Conservation (phyloP, 2,888 invertebrate species). For the Marasmarcha lunaedactyla region DNA sequence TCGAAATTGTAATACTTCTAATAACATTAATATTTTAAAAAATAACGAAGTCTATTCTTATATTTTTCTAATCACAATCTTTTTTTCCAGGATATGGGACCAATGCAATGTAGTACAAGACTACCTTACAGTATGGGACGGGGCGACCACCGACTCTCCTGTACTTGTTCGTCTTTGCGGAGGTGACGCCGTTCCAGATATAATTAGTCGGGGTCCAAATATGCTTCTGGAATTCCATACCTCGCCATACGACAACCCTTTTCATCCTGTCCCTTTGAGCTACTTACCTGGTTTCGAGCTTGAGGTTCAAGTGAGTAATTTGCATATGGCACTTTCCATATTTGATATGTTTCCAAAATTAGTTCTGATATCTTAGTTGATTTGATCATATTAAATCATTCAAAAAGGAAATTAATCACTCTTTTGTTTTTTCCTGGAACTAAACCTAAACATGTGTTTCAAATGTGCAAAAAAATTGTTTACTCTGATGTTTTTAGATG, state of each 20-base stretch:
- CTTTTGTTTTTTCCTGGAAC: too few species aligned
- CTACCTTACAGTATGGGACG: constrained; percentile 85
- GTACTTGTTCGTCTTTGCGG: constrained; percentile 84
- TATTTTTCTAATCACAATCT: too few species aligned
- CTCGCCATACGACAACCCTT: constrained; percentile 84
- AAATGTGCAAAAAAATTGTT: too few species aligned
- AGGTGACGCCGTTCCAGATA: constrained; percentile 84
- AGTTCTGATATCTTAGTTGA: too few species aligned
- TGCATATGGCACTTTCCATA: neutral
- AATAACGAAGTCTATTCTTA: too few species aligned
- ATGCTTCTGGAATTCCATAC: constrained; percentile 86
- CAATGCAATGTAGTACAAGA: constrained; percentile 86
- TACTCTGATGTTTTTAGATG: too few species aligned
- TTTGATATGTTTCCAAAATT: neutral
- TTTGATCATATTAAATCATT: too few species aligned
- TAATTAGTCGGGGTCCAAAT: constrained; percentile 81
- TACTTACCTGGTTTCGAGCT: constrained; percentile 86
- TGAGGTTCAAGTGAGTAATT: constrained; percentile 77
- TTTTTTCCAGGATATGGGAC: constrained; percentile 77
- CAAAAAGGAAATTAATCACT: too few species aligned
- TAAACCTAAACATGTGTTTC: too few species aligned
- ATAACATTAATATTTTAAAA: too few species aligned
- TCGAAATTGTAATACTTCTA: too few species aligned
- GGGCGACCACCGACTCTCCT: constrained; percentile 76
- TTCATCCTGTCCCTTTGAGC: constrained; percentile 82